Evolutionary conservation across 2,113 vertebrate species (phyloP), one percentile per base, ranked within the genome.

Genomic region (Electrona antarctica): DNA sequence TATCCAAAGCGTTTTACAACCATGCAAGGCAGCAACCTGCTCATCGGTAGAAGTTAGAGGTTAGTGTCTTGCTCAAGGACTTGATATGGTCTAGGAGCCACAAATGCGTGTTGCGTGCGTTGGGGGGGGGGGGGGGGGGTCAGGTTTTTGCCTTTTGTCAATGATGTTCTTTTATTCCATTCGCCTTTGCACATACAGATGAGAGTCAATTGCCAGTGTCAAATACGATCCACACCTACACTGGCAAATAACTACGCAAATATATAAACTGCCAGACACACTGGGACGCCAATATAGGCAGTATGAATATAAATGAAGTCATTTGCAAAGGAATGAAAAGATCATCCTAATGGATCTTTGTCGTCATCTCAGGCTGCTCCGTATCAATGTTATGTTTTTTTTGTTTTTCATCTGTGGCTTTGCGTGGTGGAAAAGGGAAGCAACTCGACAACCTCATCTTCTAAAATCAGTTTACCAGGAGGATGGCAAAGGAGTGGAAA

Each of bases 391-490:
- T 21, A 3, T 28, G 11, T 33, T 41, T 33, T 21, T 21, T 21
- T 21, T 21, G 29, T 69, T 57, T 14, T 9, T 3, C 9, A 67
- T 69, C 75, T 71, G 50, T 28, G 77, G 84, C 75, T 82, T 61
- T 49, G 77, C 70, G 49, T 54, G 7, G 60, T 13, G 29, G 78
- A 84, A 77, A 71, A 78, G 3, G 33, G 81, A 80, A 48, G 50
- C 77, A 79, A 79, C 71, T 90, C 85, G 69, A 86, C 86, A 82
- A 83, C 87, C 85, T 78, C 81, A 85, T 80, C 77, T 86, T 78
- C 49, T 41, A 78, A 79, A 90, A 88, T 91, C 82, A 87, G 90
- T 90, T 92, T 88, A 82, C 77, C 21, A 6, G 73, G 74, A 11
- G 66, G 61, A 67, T 66, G 48, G 75, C 70, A 82, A 82, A 77